These are phyloP conservation scores for Coenonympha glycerion DNA, from an alignment of 2,888 invertebrate genomes.

Conservation along the genomic window DNA sequence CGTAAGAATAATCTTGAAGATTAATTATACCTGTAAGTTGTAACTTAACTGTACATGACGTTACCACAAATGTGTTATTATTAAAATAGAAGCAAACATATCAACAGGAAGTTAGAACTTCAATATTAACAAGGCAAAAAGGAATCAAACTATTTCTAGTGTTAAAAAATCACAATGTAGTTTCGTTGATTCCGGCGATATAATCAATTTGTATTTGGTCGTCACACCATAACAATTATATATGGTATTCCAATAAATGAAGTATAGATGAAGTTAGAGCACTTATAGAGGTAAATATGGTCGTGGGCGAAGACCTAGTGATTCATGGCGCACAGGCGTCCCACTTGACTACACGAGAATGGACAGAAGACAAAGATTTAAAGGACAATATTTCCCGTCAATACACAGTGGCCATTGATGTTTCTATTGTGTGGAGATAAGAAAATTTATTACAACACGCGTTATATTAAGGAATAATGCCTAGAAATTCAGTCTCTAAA, in stretches of 20 bases:
- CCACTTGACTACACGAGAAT: constrained; percentile 45
- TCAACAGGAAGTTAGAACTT: no score
- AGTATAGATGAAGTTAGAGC: constrained; percentile 24
- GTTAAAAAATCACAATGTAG: no score
- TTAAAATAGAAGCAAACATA: constrained; percentile 16
- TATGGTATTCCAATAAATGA: constrained; percentile 31
- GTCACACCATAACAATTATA: no score
- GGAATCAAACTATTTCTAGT: no score
- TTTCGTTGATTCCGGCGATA: no score
- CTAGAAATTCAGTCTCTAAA: neutral
- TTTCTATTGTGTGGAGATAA: constrained; percentile 11
- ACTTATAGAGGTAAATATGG: constrained; percentile 55
- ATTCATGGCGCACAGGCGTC: constrained; percentile 58
- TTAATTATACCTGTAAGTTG: no score
- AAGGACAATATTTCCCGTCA: constrained; percentile 2
- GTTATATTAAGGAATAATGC: neutral
- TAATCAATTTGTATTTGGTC: no score
- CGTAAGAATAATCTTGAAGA: no score
- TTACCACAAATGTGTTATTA: neutral
- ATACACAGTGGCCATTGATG: constrained; percentile 3
- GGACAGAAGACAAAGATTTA: constrained; percentile 15
- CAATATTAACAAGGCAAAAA: no score
- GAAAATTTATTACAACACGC: constrained; percentile 2
- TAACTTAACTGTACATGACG: neutral
- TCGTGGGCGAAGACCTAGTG: constrained; percentile 62